A percentile compares a stretch with the other conserved stretches of the same genome.
Conservation (phyloP, 2,797 vertebrate species). For the Discoglossus pictus region DNA sequence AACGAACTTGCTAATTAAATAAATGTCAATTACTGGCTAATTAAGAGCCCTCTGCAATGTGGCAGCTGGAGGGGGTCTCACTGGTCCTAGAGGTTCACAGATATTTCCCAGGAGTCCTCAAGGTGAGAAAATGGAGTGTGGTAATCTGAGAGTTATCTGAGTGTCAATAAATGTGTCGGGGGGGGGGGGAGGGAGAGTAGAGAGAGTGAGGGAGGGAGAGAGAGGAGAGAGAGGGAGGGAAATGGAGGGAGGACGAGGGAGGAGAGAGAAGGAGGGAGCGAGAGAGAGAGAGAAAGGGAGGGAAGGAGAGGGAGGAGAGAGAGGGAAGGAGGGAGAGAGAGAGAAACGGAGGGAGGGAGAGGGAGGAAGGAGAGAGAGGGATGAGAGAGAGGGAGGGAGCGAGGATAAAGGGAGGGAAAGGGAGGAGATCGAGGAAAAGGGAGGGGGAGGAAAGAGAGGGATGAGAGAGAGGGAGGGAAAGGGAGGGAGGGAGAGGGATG, state of each 20-base stretch:
- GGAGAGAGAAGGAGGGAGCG: neutral
- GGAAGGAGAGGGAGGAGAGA: neutral
- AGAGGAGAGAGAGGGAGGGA: neutral
- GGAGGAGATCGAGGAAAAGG: neutral
- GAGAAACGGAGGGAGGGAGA: neutral
- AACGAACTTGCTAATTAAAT: constrained; percentile 41
- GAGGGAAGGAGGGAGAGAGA: neutral
- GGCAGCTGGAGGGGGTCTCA: neutral
- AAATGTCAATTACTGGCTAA: constrained; percentile 46
- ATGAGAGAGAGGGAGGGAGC: neutral
- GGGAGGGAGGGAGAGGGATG: neutral
- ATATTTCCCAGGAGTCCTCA: neutral
- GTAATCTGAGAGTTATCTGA: constrained; percentile 22
- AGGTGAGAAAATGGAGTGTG: neutral
- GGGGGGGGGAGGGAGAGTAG: neutral
- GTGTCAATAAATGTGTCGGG: constrained; percentile 12
- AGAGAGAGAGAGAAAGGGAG: constrained; percentile 17
- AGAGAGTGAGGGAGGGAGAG: neutral
- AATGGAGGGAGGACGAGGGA: neutral
- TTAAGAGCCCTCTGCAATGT: constrained; percentile 33
- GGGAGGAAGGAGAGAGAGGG: neutral
- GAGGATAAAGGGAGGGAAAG: neutral
- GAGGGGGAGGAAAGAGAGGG: neutral
- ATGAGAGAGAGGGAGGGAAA: neutral
- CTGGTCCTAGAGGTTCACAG: neutral